phyloP scores from a whole-genome alignment of 2,797 vertebrate species.

The Moxostoma hubbsi region DNA sequence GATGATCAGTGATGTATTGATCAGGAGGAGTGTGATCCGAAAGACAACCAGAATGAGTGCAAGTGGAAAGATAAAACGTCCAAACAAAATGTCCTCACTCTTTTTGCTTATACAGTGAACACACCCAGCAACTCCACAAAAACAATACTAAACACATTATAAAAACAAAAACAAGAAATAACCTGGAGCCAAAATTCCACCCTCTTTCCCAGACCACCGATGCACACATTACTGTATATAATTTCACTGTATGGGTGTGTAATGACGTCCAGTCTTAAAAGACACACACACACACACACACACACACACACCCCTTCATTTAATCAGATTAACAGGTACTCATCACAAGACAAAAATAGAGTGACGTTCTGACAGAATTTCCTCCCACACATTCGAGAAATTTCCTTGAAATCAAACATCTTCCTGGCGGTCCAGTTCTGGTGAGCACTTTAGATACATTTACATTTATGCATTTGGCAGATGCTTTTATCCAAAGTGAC shows the following conservation, averaged over 20 bases:
- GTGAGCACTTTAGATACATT: background rate
- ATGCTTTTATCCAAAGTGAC: no score
- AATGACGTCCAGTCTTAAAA: background rate
- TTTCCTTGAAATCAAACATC: constrained; percentile 29
- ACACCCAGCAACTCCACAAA: background rate
- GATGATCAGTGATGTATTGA: no score
- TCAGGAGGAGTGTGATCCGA: no score
- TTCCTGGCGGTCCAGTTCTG: background rate
- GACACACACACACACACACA: background rate
- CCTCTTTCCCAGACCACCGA: constrained; percentile 19
- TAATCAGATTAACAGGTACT: constrained; percentile 14
- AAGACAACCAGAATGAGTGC: no score
- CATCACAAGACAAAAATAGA: constrained; percentile 22
- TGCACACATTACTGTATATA: background rate
- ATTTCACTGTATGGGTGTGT: background rate
- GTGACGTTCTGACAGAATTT: background rate
- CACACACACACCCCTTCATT: background rate
- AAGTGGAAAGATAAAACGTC: no score
- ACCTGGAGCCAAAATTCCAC: constrained; percentile 31
- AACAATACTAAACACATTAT: background rate
- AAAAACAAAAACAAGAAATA: constrained; percentile 43
- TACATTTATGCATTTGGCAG: no score
- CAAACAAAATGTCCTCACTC: no score
- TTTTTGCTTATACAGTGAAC: background rate
- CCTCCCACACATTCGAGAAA: constrained; percentile 22